These are phyloP conservation scores for Tridacna crocea DNA, from an alignment of 2,888 invertebrate genomes.

Conservation along the genomic window DNA sequence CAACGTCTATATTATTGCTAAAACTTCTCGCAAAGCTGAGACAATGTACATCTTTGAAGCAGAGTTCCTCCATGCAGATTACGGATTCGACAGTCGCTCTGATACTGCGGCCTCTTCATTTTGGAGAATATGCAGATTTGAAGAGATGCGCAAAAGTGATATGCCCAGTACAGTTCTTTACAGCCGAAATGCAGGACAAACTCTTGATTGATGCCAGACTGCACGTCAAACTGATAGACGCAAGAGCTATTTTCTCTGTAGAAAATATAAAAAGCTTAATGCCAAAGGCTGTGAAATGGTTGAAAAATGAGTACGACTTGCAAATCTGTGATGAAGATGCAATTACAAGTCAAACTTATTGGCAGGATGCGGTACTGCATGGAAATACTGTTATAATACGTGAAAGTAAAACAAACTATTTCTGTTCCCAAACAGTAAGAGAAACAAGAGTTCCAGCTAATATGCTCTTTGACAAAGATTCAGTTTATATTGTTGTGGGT, in stretches of 20 bases:
- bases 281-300: not conserved
- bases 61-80: not conserved
- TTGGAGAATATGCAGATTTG: not conserved
- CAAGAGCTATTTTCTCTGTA: too few species aligned
- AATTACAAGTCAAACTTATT: not conserved
- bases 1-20: not conserved
- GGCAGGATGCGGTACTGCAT: too few species aligned
- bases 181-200: too few species aligned
- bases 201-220: too few species aligned
- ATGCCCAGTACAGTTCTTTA: not conserved
- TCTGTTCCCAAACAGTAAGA: not conserved
- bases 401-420: not conserved
- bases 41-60: not conserved
- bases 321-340: not conserved
- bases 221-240: too few species aligned
- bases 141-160: not conserved
- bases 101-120: not conserved
- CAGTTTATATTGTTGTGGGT: slow-evolving; percentile 69
- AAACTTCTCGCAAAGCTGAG: not conserved
- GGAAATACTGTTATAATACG: not conserved
- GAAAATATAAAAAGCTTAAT: not conserved
- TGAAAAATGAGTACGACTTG: not conserved
- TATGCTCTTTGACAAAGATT: slow-evolving; percentile 5
- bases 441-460: not conserved
- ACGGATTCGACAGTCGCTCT: not conserved